Evolutionary conservation across 2,113 vertebrate genomes (phyloP).

Genomic region (Patagioenas fasciata): DNA sequence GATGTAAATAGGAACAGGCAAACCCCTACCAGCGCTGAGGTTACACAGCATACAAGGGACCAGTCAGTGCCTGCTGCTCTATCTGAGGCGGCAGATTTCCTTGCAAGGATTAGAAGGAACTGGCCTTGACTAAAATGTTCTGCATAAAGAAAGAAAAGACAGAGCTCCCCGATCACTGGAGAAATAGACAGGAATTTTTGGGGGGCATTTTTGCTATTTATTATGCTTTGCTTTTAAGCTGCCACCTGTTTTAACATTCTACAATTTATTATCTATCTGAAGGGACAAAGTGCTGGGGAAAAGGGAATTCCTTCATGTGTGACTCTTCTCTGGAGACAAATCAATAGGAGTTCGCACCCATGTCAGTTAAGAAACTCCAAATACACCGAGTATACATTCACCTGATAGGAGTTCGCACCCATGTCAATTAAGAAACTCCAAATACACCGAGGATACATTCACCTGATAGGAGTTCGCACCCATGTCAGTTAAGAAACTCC

Average conservation of each 20-base stretch:
- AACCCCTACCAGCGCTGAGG: not conserved
- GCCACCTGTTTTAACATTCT: not conserved
- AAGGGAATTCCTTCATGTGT: not conserved
- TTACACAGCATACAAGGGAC: not conserved
- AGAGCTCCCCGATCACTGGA: not conserved
- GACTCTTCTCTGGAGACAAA: not conserved
- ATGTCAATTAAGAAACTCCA: too few species aligned
- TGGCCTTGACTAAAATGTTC: not conserved
- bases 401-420: too few species aligned
- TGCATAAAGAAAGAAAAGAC: not conserved
- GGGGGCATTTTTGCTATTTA: not conserved
- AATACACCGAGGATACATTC: too few species aligned
- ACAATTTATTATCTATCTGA: not conserved
- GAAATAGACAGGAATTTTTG: not conserved
- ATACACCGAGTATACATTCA: too few species aligned
- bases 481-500: not conserved
- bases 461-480: too few species aligned
- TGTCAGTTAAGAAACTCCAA: too few species aligned
- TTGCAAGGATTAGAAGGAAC: not conserved
- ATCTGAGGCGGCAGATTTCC: not conserved
- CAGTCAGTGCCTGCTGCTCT: not conserved
- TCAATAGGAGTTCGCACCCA: not conserved
- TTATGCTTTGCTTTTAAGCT: not conserved
- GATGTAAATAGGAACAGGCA: not conserved
- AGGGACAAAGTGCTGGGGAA: not conserved